phyloP scores from a whole-genome alignment of 2,113 vertebrate species.

The Cyprinodon tularosa region DNA sequence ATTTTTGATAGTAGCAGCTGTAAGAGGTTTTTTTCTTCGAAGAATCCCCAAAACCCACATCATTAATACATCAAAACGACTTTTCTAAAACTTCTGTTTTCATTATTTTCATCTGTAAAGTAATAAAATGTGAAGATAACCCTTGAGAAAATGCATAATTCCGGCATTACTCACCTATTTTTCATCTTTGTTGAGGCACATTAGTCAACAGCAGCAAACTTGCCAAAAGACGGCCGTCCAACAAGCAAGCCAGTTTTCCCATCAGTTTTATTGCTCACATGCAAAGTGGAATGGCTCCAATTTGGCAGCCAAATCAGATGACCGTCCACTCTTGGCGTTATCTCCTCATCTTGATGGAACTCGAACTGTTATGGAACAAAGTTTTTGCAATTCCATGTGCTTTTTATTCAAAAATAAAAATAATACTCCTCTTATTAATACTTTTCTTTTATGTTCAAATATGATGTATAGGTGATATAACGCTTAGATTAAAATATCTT shows the following conservation, averaged over 20 bases:
- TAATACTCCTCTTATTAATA: background rate
- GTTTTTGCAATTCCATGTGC: background rate
- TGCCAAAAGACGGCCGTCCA: accelerated
- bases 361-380: background rate
- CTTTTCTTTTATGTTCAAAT: background rate
- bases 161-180: slow-evolving; percentile 27
- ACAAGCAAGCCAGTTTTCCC: background rate
- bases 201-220: slow-evolving; percentile 7
- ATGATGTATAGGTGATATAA: background rate
- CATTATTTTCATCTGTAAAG: background rate
- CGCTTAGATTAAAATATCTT: background rate
- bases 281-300: slow-evolving; percentile 20
- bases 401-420: background rate
- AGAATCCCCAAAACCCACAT: background rate
- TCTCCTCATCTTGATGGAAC: too few relatives aligned
- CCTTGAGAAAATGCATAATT: background rate
- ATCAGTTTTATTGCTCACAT: background rate
- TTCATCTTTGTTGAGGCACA: background rate
- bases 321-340: background rate
- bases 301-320: slow-evolving; percentile 57
- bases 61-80: background rate
- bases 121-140: background rate
- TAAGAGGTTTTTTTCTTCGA: background rate
- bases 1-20: background rate
- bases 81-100: background rate